Percentiles rank a stretch among this genome's conserved stretches.
phyloP scores from a whole-genome alignment of 2,797 vertebrate genomes.

The Acrocephalus scirpaceus region DNA sequence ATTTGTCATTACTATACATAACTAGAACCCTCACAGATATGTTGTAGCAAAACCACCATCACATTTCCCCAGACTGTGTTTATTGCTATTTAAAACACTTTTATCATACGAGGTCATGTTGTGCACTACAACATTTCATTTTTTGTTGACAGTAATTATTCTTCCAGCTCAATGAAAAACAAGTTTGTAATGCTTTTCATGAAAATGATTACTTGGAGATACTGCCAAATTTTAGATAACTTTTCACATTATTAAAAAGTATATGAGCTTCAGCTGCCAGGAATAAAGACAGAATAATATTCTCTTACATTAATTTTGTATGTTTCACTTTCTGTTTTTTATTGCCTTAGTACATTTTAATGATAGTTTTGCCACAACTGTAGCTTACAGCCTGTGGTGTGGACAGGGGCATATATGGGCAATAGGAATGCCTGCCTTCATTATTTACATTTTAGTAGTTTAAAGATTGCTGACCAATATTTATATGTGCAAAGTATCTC shows the following conservation, averaged over 20 bases:
- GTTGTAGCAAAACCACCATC: neutral
- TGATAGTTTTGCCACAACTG: neutral
- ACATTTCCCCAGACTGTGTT: neutral
- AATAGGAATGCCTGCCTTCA: accelerated
- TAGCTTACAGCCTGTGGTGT: neutral
- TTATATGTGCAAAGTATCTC: neutral
- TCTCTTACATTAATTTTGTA: neutral
- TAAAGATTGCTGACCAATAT: neutral
- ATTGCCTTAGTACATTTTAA: neutral
- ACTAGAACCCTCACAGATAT: neutral
- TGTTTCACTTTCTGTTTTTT: neutral
- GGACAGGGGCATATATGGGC: neutral
- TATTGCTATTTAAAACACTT: conserved; percentile 48
- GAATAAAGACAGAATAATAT: neutral
- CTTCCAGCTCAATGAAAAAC: neutral
- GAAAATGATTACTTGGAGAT: neutral
- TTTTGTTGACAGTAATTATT: neutral
- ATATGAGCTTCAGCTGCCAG: neutral
- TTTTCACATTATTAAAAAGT: neutral
- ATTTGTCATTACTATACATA: neutral
- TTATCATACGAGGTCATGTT: neutral
- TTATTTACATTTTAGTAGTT: neutral
- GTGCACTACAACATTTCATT: neutral
- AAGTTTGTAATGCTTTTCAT: neutral
- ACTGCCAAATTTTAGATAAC: neutral